phyloP scores from a whole-genome alignment of 1,140 invertebrate species.

The Lethrus apterus region DNA sequence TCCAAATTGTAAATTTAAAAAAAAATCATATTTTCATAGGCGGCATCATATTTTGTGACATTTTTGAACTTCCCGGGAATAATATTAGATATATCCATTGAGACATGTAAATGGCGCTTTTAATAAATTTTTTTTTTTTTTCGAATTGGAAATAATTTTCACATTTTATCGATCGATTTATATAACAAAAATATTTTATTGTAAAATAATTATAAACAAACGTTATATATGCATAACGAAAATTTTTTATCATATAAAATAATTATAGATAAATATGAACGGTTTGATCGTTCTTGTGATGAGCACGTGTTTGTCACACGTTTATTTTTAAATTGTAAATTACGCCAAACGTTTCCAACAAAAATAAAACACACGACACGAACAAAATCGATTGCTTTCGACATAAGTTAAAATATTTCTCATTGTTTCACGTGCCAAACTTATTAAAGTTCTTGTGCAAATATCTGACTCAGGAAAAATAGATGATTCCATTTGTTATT shows the following conservation, averaged over 20 bases:
- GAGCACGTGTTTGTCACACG: slow-evolving; percentile 1
- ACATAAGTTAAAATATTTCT: background rate
- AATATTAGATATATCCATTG: no score
- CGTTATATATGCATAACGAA: no score
- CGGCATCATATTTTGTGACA: no score
- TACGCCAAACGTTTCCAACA: slow-evolving; percentile 27
- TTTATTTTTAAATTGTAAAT: slow-evolving; percentile 12
- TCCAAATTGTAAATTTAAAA: no score
- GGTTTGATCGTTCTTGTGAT: background rate
- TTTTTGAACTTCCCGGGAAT: no score
- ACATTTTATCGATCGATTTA: background rate
- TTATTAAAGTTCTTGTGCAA: slow-evolving; percentile 8
- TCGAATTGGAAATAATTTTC: background rate
- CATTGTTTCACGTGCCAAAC: slow-evolving; percentile 1
- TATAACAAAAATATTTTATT: no score
- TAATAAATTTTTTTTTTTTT: background rate
- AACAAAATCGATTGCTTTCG: no score
- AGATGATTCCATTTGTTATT: background rate
- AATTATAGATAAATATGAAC: background rate
- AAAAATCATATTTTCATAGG: no score
- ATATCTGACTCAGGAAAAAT: slow-evolving; percentile 15
- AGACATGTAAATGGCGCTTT: no score
- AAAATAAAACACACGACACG: slow-evolving; percentile 19
- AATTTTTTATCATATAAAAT: no score
- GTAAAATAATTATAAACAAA: no score